Conservation (phyloP, 1,140 invertebrate species). For the Diprion similis region DNA sequence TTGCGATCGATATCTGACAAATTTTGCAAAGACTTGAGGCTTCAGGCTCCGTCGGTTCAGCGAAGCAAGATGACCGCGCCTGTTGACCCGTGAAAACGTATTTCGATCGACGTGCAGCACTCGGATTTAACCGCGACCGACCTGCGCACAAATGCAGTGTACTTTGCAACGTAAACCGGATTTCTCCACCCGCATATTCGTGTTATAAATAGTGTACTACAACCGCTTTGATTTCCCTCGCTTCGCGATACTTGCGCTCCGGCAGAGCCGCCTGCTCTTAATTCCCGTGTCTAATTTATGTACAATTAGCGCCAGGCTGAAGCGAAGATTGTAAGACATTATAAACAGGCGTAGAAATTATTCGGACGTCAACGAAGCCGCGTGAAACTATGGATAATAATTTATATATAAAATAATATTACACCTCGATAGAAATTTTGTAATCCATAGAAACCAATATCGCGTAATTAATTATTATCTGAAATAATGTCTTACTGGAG, state of each 20-base stretch:
- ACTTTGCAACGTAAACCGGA: neutral
- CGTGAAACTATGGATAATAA: too few species aligned
- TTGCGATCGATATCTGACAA: too few species aligned
- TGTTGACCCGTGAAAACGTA: neutral
- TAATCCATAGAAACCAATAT: neutral
- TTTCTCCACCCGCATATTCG: neutral
- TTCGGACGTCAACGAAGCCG: neutral
- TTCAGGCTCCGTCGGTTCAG: neutral
- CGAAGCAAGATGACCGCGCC: neutral
- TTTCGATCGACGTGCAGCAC: neutral
- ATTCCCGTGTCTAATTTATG: neutral
- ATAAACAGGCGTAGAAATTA: neutral
- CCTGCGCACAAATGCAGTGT: neutral
- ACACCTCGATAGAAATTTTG: neutral
- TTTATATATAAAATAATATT: neutral
- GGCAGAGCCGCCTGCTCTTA: neutral
- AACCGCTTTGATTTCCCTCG: neutral
- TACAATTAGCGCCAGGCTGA: neutral
- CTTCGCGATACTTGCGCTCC: neutral
- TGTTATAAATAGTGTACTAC: neutral
- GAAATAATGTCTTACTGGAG: neutral
- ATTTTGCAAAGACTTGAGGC: too few species aligned
- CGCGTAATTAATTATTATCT: neutral
- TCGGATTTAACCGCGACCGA: neutral
- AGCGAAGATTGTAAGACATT: neutral